Conservation (phyloP, 30 jellyfish, hydroid and myxozoan species). For the Mastigias papua region DNA sequence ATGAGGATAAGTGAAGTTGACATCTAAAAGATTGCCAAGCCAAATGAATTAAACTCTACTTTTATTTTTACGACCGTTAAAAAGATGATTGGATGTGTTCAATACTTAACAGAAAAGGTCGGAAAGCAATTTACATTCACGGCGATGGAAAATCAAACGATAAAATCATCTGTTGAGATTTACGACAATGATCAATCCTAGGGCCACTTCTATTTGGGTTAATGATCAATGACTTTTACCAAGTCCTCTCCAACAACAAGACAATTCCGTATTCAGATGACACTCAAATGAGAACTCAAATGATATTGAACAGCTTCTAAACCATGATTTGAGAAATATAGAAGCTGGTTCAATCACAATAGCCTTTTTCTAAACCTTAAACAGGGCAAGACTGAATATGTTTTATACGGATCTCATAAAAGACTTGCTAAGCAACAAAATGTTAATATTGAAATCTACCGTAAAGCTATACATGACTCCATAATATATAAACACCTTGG, state of each 20-base stretch:
- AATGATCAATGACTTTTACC: slow-evolving; percentile 26
- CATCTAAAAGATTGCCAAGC: too few species aligned
- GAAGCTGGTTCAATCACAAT: slow-evolving; percentile 37
- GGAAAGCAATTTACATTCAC: slow-evolving; percentile 38
- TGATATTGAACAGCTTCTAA: slow-evolving; percentile 38
- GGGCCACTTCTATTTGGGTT: slow-evolving; percentile 57
- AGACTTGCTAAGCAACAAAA: too few species aligned
- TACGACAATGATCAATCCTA: slow-evolving; percentile 36
- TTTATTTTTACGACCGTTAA: not conserved
- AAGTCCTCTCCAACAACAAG: not conserved
- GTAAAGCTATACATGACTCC: too few species aligned
- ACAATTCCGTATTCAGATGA: slow-evolving; percentile 47
- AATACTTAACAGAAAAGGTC: too few species aligned
- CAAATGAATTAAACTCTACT: too few species aligned
- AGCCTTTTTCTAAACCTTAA: not conserved
- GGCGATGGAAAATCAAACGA: slow-evolving; percentile 25
- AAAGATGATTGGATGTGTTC: too few species aligned
- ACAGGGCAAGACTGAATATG: not conserved
- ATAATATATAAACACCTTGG: too few species aligned
- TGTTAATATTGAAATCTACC: too few species aligned
- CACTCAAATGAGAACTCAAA: slow-evolving; percentile 25
- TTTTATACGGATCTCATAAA: too few species aligned
- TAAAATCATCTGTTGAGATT: slow-evolving; percentile 27
- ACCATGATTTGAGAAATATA: slow-evolving; percentile 3
- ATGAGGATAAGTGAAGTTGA: not conserved